phyloP scores from a whole-genome alignment of 2,797 vertebrate species.

The Paguma larvata region DNA sequence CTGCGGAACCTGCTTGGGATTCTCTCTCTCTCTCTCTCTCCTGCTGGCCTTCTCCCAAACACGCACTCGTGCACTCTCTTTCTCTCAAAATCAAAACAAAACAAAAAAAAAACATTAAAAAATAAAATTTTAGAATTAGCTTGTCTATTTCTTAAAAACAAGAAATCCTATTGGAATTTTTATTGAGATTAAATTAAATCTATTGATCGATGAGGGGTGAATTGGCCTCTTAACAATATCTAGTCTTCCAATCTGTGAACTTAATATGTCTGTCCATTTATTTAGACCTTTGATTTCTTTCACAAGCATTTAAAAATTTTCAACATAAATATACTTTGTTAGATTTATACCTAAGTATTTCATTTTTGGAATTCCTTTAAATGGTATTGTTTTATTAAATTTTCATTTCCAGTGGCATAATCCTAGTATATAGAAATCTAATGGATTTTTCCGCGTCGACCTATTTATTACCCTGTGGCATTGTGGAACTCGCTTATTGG shows the following conservation, averaged over 20 bases:
- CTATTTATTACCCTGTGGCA: background rate
- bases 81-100: too few relatives aligned
- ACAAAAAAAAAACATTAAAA: too few relatives aligned
- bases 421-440: background rate
- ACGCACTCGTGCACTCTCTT: too few relatives aligned
- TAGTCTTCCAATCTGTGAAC: background rate
- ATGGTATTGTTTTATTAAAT: background rate
- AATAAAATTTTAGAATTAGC: background rate
- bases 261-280: background rate
- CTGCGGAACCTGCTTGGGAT: too few relatives aligned
- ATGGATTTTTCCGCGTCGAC: background rate
- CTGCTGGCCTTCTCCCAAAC: too few relatives aligned
- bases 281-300: constrained; percentile 40
- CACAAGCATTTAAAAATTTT: background rate
- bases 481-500: background rate
- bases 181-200: background rate
- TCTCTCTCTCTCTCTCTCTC: too few relatives aligned
- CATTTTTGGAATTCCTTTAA: constrained; percentile 24
- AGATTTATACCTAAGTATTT: background rate
- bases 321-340: background rate
- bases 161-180: constrained; percentile 8
- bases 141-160: background rate
- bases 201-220: background rate
- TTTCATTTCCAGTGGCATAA: background rate
- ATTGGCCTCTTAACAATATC: background rate